Conservation (phyloP, 2,797 vertebrate genomes). For the Spondyliosoma cantharus region DNA sequence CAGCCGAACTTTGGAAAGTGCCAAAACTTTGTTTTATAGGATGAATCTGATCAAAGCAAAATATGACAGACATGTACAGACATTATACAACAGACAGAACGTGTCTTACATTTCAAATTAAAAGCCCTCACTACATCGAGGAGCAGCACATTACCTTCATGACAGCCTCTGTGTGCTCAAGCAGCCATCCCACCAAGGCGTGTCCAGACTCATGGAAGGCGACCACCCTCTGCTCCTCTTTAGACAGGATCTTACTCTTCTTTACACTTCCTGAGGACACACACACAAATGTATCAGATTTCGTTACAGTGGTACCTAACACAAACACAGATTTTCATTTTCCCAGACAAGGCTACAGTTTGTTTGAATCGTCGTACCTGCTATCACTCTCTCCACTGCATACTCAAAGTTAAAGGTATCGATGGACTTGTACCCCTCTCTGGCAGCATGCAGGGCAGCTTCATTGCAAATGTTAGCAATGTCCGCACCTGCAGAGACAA, state of each 20-base stretch:
- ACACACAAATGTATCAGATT: conserved; percentile 22
- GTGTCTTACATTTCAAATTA: not conserved
- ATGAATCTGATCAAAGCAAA: not conserved
- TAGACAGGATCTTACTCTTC: conserved; percentile 94
- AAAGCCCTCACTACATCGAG: not conserved
- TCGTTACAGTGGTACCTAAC: not conserved
- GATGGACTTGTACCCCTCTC: conserved; percentile 93
- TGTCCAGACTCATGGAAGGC: conserved; percentile 97
- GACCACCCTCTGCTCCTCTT: conserved; percentile 93
- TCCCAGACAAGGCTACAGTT: not conserved
- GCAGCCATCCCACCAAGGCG: conserved; percentile 94
- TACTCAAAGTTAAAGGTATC: conserved; percentile 95
- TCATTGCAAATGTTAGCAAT: conserved; percentile 99
- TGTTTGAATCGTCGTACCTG: conserved; percentile 81
- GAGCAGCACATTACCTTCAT: conserved; percentile 88
- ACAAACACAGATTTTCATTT: not conserved
- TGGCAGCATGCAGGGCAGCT: conserved; percentile 95
- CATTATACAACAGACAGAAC: not conserved
- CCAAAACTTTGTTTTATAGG: not conserved
- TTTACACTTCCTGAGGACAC: conserved; percentile 89
- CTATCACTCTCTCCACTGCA: conserved; percentile 95
- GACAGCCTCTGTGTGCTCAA: conserved; percentile 96
- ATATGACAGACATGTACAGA: not conserved
- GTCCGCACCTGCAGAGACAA: conserved; percentile 89
- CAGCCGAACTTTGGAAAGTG: not conserved